Evolutionary conservation across 2,113 vertebrate species (phyloP).

Genomic region (Chascanopsetta lugubris): DNA sequence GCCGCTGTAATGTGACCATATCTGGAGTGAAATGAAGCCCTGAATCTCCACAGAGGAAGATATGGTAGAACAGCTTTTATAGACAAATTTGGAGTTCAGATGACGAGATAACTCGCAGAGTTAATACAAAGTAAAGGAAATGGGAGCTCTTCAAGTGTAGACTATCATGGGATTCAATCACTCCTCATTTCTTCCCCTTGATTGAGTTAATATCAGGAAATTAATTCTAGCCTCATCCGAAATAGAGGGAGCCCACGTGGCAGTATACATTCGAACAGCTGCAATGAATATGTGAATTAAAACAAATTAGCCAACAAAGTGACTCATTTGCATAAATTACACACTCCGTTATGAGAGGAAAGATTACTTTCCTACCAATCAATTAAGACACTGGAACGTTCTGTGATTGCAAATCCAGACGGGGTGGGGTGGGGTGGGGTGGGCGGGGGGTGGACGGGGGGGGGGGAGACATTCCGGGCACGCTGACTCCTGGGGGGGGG

Average conservation of each 20-base stretch:
- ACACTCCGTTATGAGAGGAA: constrained; percentile 79
- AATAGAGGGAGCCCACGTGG: constrained; percentile 62
- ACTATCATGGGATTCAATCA: constrained; percentile 70
- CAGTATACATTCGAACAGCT: constrained; percentile 72
- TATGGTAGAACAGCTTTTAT: constrained; percentile 23
- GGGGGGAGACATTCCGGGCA: no score
- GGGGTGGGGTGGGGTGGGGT: no score
- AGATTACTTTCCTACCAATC: constrained; percentile 82
- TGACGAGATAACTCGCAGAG: constrained; percentile 27
- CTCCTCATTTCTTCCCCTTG: constrained; percentile 63
- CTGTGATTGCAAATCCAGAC: constrained; percentile 82
- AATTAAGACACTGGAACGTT: constrained; percentile 82
- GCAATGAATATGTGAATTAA: constrained; percentile 79
- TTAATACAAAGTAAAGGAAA: constrained; percentile 24
- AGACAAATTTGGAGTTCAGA: constrained; percentile 51
- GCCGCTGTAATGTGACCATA: constrained; percentile 52
- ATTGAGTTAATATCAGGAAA: constrained; percentile 71
- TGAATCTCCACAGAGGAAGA: constrained; percentile 11
- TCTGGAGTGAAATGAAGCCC: constrained; percentile 53
- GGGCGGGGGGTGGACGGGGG: no score
- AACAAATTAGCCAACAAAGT: constrained; percentile 85
- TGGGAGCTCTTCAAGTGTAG: constrained; percentile 44
- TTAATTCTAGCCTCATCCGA: constrained; percentile 64
- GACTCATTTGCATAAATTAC: constrained; percentile 87
- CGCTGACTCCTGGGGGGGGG: no score